Conservation (phyloP, 92 coral and sea anemone species). For the Palythoa grandiflora region DNA sequence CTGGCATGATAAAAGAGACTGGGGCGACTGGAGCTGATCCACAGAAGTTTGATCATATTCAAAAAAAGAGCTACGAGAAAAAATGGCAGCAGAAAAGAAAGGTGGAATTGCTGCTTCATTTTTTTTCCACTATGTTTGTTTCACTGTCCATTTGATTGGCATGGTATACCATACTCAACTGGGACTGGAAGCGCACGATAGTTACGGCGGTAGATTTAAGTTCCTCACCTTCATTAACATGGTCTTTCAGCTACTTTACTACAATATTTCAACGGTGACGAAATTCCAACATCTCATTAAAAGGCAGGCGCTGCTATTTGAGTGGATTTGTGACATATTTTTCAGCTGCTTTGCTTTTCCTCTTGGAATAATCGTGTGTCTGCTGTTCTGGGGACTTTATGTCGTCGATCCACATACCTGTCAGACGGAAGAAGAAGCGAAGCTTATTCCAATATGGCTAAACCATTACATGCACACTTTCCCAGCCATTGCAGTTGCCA, state of each 20-base stretch:
- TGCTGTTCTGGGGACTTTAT: conserved; percentile 92
- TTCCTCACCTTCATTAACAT: conserved; percentile 90
- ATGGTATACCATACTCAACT: conserved; percentile 80
- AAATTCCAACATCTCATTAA: conserved; percentile 73
- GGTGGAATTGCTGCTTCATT: conserved; percentile 64
- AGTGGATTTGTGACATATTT: conserved; percentile 78
- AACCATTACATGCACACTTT: conserved; percentile 92
- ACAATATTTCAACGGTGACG: conserved; percentile 83
- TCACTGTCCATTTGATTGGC: conserved; percentile 75
- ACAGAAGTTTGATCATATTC: conserved; percentile 32
- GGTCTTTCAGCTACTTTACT: conserved; percentile 82
- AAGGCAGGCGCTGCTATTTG: conserved; percentile 74
- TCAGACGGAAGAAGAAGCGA: conserved; percentile 74
- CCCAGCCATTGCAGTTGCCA: conserved; percentile 70
- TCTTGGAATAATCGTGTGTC: conserved; percentile 74
- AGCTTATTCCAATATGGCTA: conserved; percentile 77
- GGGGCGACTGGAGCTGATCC: conserved; percentile 32
- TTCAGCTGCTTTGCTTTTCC: conserved; percentile 91
- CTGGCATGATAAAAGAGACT: not conserved
- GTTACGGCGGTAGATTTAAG: conserved; percentile 93
- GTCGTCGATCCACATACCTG: conserved; percentile 80
- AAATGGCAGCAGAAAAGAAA: conserved; percentile 44
- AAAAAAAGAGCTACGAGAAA: not conserved
- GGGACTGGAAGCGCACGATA: conserved; percentile 74
- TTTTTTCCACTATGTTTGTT: conserved; percentile 80